Evolutionary conservation across 2,797 vertebrate species (phyloP), one percentile per base, ranked within the genome.

Genomic region (Tachyglossus aculeatus): DNA sequence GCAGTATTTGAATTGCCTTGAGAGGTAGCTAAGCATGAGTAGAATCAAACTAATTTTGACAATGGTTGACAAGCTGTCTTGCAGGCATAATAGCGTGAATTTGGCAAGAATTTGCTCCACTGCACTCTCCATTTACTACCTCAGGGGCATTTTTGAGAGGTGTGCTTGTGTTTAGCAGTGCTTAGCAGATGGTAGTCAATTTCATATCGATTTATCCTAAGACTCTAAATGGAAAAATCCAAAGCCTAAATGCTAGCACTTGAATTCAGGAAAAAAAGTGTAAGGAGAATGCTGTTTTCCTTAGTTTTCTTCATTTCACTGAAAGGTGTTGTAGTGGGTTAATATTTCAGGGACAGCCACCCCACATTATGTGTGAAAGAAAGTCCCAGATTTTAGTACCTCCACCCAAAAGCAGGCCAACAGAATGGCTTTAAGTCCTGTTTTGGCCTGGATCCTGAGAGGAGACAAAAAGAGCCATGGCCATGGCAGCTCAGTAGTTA

Each of bases 111-210:
- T n/a, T 12, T 14, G 40, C 40, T 41, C 39, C 2, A 25, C 9
- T 37, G 9, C 14, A 22, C 1, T 16, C 14, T 41, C 34, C 48
- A 1, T 51, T 29, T 4, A 0, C 27, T 31, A 18, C 12, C 24
- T 9, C 33, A 14, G 39, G 40, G 21, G 8, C 18, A 4, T 5
- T 19, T 38, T 54, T 24, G 43, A 16, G 37, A 15, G 2, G 12
- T 31, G 1, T 12, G 7, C 4, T 4, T 1, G 0, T 29, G n/a
- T 40, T 29, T 33, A 16, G 27, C 8, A 8, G 4, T 16, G 41
- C 31, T 43, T 15, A 32, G 1, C 9, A 29, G 21, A 14, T 54
- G 40, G 9, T 29, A 5, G 32, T 18, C 9, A 3, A 9, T 59
- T 21, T 10, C 2, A 6, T 29, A 6, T 22, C 10, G 24, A 25